Base-by-base conservation (phyloP, 2,888 invertebrate species). In the Hyposoter didymator region DNA sequence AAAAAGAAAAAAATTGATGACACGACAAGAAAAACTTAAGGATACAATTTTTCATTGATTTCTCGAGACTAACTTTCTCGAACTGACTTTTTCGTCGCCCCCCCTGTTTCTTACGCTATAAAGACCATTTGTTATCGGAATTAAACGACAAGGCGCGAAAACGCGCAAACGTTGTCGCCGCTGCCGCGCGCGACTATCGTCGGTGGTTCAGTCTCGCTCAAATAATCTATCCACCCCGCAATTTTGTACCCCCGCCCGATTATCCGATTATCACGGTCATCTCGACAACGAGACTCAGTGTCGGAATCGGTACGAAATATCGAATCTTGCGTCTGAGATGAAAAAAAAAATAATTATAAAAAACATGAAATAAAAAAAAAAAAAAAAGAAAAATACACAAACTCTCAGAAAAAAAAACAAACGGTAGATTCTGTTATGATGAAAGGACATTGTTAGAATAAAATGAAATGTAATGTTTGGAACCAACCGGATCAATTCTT, bases 131-230 rank as follows among this genome's bases (percentile, higher is more conserved):
- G 28, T 55, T 59, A 28, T 59, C 45, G 69, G 14, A 45, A 52
- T 49, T 28, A 35, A 52, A 55, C n/a, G 49, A 43, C 67, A 67
- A 67, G 28, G 1, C 14, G 14, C 28, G 28, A 78, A 8, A 64
- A 28, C 1, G 28, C 28, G 2, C n/a, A n/a, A n/a, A 19, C 39
- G 55, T 39, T n/a, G n/a, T n/a, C 59, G 59, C 52, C 66, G 69
- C 45, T 73, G 43, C 43, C 76, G 17, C 45, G 69, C 47, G 70
- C 45, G 64, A 52, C 75, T 84, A 76, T 88, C 81, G 87, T 84
- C 87, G 88, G 86, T 88, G 86, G 86, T 86, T 84, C 73, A 66
- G 69, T 81, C 69, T 67, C 66, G 76, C 80, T 82, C 69, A 73
- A 81, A 81, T 45, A 28, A 81, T 35, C 28, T 62, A 39, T 35